Conservation (phyloP, 2,797 vertebrate species). For the Rhinichthys osculus region DNA sequence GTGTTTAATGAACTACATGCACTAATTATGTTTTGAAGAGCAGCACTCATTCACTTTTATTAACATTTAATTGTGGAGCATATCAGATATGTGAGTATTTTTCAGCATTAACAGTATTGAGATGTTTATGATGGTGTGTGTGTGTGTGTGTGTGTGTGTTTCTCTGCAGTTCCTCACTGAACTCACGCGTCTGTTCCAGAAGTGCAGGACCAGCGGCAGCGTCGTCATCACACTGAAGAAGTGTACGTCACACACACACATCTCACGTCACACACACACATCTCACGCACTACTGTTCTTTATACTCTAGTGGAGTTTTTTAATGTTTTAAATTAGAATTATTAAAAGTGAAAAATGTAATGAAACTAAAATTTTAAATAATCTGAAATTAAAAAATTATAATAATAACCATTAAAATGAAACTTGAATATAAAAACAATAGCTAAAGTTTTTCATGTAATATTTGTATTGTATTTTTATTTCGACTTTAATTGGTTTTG, state of each 20-base stretch:
- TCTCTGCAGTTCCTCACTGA: constrained; percentile 89
- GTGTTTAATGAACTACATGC: not conserved
- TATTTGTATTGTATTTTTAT: not conserved
- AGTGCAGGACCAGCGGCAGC: constrained; percentile 90
- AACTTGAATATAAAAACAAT: too few species aligned
- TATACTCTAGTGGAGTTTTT: not conserved
- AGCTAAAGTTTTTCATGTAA: not conserved
- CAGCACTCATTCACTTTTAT: not conserved
- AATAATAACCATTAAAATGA: too few species aligned
- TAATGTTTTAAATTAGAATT: too few species aligned
- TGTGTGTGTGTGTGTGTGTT: not conserved
- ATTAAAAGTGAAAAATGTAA: too few species aligned
- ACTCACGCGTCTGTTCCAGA: constrained; percentile 94
- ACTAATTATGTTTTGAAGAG: not conserved
- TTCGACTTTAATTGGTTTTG: not conserved
- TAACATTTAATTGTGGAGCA: not conserved
- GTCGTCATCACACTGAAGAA: constrained; percentile 96
- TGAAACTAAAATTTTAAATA: too few species aligned
- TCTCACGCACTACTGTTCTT: not conserved
- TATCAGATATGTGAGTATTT: not conserved
- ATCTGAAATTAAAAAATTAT: too few species aligned
- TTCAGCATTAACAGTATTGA: too few species aligned
- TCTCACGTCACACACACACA: too few species aligned
- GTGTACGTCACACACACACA: constrained; percentile 76
- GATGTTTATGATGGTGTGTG: too few species aligned